A percentile compares a stretch with the other conserved stretches of the same genome.
Evolutionary conservation across 1,140 invertebrate genomes (phyloP).

Genomic region (Cydia fagiglandana): DNA sequence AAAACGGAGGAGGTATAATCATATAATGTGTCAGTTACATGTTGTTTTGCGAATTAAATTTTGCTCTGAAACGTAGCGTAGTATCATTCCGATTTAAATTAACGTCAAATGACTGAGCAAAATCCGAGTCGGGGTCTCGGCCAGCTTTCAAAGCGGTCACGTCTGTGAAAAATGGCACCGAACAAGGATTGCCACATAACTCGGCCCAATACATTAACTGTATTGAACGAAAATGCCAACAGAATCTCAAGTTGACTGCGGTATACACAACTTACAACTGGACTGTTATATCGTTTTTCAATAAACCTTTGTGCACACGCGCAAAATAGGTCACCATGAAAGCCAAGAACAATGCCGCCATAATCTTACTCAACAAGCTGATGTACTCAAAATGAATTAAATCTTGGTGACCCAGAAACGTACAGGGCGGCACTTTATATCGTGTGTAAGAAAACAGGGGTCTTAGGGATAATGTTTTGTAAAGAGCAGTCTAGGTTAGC

Average conservation of each 20-base stretch:
- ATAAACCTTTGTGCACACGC: conserved; percentile 19
- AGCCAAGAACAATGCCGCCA: neutral
- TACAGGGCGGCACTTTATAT: neutral
- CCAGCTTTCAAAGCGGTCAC: neutral
- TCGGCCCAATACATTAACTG: neutral
- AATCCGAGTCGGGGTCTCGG: neutral
- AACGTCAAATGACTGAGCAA: conserved; percentile 3
- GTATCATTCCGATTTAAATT: neutral
- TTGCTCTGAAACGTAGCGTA: neutral
- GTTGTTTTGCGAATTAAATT: neutral
- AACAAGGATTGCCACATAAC: neutral
- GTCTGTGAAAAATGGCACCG: conserved; percentile 7
- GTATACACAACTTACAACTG: neutral
- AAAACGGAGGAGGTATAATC: neutral
- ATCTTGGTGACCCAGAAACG: neutral
- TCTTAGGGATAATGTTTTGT: too few relatives aligned
- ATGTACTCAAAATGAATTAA: conserved; percentile 13
- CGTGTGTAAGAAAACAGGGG: neutral
- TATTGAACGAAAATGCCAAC: neutral
- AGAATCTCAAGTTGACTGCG: neutral
- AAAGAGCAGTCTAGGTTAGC: neutral
- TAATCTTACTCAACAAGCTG: neutral
- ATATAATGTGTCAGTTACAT: neutral
- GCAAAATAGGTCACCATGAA: conserved; percentile 16
- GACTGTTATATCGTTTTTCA: conserved; percentile 19